phyloP scores from a whole-genome alignment of 2,113 vertebrate species.

The Dromas ardeola region DNA sequence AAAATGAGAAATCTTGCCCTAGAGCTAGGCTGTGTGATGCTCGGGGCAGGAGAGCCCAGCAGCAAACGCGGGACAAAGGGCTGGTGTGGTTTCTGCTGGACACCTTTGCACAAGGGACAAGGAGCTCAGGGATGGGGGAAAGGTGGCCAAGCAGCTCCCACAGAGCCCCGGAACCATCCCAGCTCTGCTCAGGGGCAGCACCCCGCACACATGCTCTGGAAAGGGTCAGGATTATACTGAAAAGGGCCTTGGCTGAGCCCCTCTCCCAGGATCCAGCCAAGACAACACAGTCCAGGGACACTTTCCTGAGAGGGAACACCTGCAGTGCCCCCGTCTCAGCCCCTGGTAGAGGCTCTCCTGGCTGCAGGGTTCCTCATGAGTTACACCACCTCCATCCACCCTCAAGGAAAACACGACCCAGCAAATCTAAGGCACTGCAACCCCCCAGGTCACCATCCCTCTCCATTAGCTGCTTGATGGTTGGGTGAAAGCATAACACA shows the following conservation, averaged over 20 bases:
- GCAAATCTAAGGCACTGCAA: too few species aligned
- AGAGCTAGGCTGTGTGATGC: background rate
- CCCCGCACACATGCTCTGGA: background rate
- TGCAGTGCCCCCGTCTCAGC: background rate
- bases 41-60: background rate
- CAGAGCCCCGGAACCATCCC: rapidly evolving
- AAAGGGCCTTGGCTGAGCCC: background rate
- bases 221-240: rapidly evolving
- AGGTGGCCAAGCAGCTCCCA: background rate
- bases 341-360: background rate
- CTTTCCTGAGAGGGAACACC: background rate
- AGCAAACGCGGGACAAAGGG: background rate
- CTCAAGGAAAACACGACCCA: background rate
- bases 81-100: background rate
- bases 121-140: background rate
- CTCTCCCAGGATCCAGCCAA: background rate
- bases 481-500: background rate
- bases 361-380: background rate
- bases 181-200: rapidly evolving
- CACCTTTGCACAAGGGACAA: background rate
- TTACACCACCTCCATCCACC: background rate
- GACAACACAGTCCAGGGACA: background rate
- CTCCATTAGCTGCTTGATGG: background rate
- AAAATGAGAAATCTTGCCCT: background rate
- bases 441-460: background rate